Percentiles rank a stretch among this genome's conserved stretches.
Conservation (phyloP, 2,888 invertebrate species). For the Agrilus cyanescens region DNA sequence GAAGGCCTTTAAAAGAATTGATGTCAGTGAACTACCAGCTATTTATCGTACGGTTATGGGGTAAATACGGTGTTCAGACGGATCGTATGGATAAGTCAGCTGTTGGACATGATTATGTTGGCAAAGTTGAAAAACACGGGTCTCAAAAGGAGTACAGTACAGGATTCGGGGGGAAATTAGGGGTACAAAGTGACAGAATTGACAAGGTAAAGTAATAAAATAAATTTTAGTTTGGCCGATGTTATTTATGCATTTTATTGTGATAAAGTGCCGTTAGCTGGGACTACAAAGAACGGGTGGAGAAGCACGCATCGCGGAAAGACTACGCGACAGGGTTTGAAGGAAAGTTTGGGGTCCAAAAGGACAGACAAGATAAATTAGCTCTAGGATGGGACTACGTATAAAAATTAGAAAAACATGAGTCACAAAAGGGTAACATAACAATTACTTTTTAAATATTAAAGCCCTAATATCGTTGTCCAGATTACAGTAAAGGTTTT, state of each 20-base stretch:
- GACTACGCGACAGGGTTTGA: constrained; percentile 72
- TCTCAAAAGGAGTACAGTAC: constrained; percentile 69
- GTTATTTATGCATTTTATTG: neutral
- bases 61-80: constrained; percentile 75
- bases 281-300: constrained; percentile 63
- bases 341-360: constrained; percentile 76
- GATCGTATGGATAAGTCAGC: constrained; percentile 77
- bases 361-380: constrained; percentile 66
- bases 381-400: constrained; percentile 84
- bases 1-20: too few relatives aligned
- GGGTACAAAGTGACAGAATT: constrained; percentile 61
- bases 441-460: neutral
- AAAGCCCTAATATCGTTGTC: constrained; percentile 1
- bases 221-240: neutral
- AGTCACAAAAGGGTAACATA: constrained; percentile 61
- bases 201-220: constrained; percentile 45
- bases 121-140: constrained; percentile 71
- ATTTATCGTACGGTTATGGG: constrained; percentile 80
- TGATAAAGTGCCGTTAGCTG: constrained; percentile 58
- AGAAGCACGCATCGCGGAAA: constrained; percentile 66
- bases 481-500: constrained; percentile 57
- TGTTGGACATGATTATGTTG: constrained; percentile 75
- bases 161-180: constrained; percentile 73
- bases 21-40: too few relatives aligned
- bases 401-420: constrained; percentile 68